These are phyloP conservation scores for Todus mexicanus DNA, from an alignment of 2,797 vertebrate species.

Conservation along the genomic window DNA sequence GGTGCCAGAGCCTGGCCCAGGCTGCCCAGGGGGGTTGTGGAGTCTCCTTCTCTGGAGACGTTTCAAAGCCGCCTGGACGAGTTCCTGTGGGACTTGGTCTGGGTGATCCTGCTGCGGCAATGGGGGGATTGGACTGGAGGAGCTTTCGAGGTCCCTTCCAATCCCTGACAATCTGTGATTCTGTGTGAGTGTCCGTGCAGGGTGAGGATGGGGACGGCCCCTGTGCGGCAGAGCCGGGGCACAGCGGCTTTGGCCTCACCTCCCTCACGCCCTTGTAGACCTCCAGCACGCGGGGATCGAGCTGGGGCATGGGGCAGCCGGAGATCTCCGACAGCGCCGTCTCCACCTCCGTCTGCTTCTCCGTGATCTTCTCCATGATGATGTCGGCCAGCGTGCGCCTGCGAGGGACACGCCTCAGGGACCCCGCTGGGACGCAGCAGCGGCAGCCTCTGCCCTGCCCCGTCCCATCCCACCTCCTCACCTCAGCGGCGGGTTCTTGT, in stretches of 20 bases:
- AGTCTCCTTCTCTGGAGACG: too few relatives aligned
- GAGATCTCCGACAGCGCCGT: slow-evolving; percentile 90
- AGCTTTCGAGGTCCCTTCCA: too few relatives aligned
- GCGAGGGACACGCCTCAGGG: too few relatives aligned
- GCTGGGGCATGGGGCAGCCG: slow-evolving; percentile 84
- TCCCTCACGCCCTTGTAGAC: slow-evolving; percentile 92
- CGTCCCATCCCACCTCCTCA: not conserved
- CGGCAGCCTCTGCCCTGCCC: not conserved
- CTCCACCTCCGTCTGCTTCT: slow-evolving; percentile 96
- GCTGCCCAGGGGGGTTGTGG: too few relatives aligned
- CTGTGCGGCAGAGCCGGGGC: not conserved
- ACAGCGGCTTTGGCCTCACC: slow-evolving; percentile 66
- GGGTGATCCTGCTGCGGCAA: too few relatives aligned
- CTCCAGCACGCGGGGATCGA: slow-evolving; percentile 88
- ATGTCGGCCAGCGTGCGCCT: slow-evolving; percentile 94
- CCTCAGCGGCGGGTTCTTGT: slow-evolving; percentile 91
- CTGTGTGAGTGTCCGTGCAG: too few relatives aligned
- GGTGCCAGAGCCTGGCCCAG: too few relatives aligned
- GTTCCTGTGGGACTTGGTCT: too few relatives aligned
- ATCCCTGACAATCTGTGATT: too few relatives aligned
- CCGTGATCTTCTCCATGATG: slow-evolving; percentile 98
- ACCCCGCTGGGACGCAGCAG: fast-evolving
- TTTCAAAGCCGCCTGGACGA: too few relatives aligned
- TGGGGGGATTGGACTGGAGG: too few relatives aligned
- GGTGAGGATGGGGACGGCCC: not conserved